phyloP scores from a whole-genome alignment of 2,113 vertebrate species.

The Callipepla californica region DNA sequence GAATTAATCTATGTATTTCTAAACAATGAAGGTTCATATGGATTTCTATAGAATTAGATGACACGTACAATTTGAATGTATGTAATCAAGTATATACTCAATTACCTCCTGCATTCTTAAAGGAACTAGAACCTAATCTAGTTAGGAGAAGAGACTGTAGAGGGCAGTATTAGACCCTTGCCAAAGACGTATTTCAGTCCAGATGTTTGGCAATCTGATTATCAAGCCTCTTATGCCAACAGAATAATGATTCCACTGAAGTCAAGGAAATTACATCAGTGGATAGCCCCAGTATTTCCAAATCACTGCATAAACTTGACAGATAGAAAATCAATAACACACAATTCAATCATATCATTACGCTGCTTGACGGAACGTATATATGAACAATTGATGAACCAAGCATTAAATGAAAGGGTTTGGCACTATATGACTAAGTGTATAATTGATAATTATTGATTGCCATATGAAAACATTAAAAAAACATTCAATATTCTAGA shows the following conservation, averaged over 20 bases:
- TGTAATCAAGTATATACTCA: not conserved
- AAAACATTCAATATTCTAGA: not conserved
- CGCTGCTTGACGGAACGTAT: constrained; percentile 61
- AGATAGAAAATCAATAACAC: constrained; percentile 69
- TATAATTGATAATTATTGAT: constrained; percentile 73
- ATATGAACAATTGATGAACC: constrained; percentile 72
- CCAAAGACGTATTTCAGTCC: not conserved
- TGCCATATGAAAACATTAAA: constrained; percentile 39
- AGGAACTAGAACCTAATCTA: not conserved
- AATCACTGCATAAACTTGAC: constrained; percentile 65
- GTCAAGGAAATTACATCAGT: constrained; percentile 64
- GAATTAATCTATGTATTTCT: not conserved
- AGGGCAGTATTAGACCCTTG: constrained; percentile 52
- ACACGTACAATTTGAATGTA: not conserved
- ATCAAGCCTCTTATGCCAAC: constrained; percentile 39
- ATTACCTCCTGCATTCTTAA: not conserved
- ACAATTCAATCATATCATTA: constrained; percentile 72
- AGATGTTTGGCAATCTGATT: constrained; percentile 52
- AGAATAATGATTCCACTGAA: constrained; percentile 53
- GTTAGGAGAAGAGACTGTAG: not conserved
- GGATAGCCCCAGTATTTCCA: constrained; percentile 57
- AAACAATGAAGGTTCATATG: not conserved
- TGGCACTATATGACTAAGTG: constrained; percentile 52
- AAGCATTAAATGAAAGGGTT: constrained; percentile 67
- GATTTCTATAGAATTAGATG: not conserved